Conservation (phyloP, 2,797 vertebrate species). For the Emydoidea blandingii region DNA sequence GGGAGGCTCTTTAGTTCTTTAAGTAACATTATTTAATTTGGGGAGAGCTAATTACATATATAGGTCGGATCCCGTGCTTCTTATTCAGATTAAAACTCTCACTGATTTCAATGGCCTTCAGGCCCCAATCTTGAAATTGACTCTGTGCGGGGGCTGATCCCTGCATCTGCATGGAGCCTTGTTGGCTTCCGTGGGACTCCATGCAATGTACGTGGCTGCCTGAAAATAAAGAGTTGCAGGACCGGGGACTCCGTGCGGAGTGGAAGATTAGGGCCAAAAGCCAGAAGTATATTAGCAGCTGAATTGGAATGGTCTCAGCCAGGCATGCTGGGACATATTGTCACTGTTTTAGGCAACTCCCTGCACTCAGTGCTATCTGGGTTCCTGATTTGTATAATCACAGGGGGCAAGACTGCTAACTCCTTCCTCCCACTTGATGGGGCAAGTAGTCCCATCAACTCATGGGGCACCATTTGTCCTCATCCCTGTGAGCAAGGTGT, state of each 20-base stretch:
- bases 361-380: too few relatives aligned
- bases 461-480: not conserved
- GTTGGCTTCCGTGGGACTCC: not conserved
- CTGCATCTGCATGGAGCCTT: not conserved
- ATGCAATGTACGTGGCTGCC: not conserved
- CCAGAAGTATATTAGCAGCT: fast-evolving
- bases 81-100: not conserved
- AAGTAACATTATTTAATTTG: not conserved
- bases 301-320: not conserved
- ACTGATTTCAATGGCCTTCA: not conserved
- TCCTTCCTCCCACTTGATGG: not conserved
- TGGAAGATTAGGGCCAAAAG: not conserved
- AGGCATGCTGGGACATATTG: not conserved
- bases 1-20: not conserved
- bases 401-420: not conserved
- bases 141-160: not conserved
- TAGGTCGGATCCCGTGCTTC: fast-evolving
- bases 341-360: not conserved
- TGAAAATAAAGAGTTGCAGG: not conserved
- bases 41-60: not conserved
- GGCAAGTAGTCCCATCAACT: not conserved
- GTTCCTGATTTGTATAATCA: not conserved
- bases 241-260: not conserved
- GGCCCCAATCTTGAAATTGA: fast-evolving
- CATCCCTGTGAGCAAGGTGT: too few relatives aligned